Conservation (phyloP, 92 coral and sea anemone species). For the Muricea muricata region DNA sequence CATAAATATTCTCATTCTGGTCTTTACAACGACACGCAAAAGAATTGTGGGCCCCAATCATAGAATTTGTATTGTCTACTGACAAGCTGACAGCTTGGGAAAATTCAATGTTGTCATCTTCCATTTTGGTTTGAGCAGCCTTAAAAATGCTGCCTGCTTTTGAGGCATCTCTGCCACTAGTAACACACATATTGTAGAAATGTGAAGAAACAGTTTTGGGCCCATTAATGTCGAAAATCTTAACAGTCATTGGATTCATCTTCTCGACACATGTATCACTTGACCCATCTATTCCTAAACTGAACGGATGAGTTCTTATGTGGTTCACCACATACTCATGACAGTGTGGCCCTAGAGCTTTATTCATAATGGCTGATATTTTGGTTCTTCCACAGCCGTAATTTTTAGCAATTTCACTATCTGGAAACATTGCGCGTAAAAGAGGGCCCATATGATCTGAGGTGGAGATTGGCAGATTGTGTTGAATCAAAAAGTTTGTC, state of each 20-base stretch:
- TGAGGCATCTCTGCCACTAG: slow-evolving; percentile 50
- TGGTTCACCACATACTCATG: slow-evolving; percentile 33
- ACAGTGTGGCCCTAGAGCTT: slow-evolving; percentile 51
- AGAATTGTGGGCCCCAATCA: slow-evolving; percentile 22
- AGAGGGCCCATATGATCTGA: background rate
- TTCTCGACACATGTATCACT: slow-evolving; percentile 35
- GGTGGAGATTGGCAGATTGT: background rate
- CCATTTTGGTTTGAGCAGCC: slow-evolving; percentile 3
- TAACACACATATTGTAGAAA: slow-evolving; percentile 55
- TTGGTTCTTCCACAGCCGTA: background rate
- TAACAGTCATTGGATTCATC: slow-evolving; percentile 57
- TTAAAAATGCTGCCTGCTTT: slow-evolving; percentile 56
- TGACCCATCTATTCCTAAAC: slow-evolving; percentile 39
- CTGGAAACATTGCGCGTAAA: background rate
- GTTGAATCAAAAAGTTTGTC: background rate
- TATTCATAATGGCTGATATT: slow-evolving; percentile 27
- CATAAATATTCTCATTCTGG: slow-evolving; percentile 18
- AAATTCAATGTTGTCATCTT: slow-evolving; percentile 7
- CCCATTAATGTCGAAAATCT: slow-evolving; percentile 39
- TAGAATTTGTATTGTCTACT: slow-evolving; percentile 30
- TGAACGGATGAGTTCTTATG: slow-evolving; percentile 27
- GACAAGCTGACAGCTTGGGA: slow-evolving; percentile 10
- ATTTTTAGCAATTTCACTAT: background rate
- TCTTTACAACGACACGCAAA: slow-evolving; percentile 16
- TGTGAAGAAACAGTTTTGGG: slow-evolving; percentile 47